These are phyloP conservation scores for Proterorhinus semilunaris DNA, from an alignment of 2,113 vertebrate genomes.

Conservation along the genomic window DNA sequence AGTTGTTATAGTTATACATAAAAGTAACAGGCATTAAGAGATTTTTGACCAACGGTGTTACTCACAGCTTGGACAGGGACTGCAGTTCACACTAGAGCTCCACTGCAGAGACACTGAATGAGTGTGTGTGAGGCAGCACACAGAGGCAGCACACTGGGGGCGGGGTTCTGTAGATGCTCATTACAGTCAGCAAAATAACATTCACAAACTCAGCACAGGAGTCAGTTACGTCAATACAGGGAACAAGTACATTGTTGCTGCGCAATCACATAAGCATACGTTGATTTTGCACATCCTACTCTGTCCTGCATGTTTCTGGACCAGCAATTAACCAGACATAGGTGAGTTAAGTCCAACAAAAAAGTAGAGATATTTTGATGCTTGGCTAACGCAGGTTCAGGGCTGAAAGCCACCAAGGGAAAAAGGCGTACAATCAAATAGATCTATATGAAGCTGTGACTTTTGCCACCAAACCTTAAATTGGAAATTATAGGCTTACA, in stretches of 20 bases:
- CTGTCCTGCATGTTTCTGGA: too few species aligned
- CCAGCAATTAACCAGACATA: too few species aligned
- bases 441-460: too few species aligned
- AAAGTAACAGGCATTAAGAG: background rate
- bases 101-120: constrained; percentile 29
- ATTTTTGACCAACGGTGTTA: constrained; percentile 15
- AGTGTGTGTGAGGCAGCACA: background rate
- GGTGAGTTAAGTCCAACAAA: too few species aligned
- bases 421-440: too few species aligned
- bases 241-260: background rate
- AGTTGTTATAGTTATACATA: background rate
- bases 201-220: constrained; percentile 49
- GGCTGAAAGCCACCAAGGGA: too few species aligned
- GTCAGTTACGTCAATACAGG: background rate
- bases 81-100: constrained; percentile 23
- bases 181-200: constrained; percentile 40
- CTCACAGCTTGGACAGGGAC: constrained; percentile 40
- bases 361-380: too few species aligned
- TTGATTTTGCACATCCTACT: too few species aligned
- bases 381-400: too few species aligned
- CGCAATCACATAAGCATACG: too few species aligned
- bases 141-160: background rate
- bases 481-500: too few species aligned
- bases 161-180: constrained; percentile 13
- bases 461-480: too few species aligned